Percentiles rank a stretch among this genome's conserved stretches.
Evolutionary conservation across 1,140 invertebrate genomes (phyloP).

Genomic region (Drosophila arizonae): DNA sequence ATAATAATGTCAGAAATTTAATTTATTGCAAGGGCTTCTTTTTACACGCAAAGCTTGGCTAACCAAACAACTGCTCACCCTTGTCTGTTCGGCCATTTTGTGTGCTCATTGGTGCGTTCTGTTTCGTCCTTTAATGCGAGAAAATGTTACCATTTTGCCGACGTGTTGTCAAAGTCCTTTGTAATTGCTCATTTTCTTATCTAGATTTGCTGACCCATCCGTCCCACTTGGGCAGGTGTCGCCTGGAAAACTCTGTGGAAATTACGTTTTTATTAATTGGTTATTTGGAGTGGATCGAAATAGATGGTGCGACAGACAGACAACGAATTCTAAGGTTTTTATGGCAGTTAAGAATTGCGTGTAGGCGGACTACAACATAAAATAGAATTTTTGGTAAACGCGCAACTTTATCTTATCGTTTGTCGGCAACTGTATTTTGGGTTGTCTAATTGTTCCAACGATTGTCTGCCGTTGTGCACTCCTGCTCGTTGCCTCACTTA

Average conservation of each 20-base stretch:
- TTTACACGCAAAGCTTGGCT: constrained; percentile 64
- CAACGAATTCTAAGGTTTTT: constrained; percentile 40
- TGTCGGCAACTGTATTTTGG: constrained; percentile 66
- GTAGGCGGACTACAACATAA: constrained; percentile 51
- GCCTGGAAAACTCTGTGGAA: constrained; percentile 54
- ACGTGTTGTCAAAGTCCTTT: constrained; percentile 49
- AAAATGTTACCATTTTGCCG: constrained; percentile 70
- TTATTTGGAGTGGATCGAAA: constrained; percentile 24
- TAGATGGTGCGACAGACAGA: neutral
- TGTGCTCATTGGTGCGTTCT: constrained; percentile 58
- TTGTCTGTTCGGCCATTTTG: constrained; percentile 58
- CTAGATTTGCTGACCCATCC: constrained; percentile 43
- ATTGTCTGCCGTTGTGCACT: constrained; percentile 14
- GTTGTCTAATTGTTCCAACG: constrained; percentile 61
- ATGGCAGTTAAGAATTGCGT: constrained; percentile 69
- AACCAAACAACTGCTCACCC: constrained; percentile 47
- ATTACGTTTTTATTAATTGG: constrained; percentile 79
- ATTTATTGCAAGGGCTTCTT: constrained; percentile 64
- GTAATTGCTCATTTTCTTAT: constrained; percentile 76
- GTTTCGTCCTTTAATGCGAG: constrained; percentile 70
- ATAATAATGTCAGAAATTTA: constrained; percentile 79
- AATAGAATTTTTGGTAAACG: constrained; percentile 39
- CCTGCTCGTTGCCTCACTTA: constrained; percentile 8
- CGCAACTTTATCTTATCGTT: constrained; percentile 68
- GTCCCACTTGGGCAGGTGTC: constrained; percentile 57